Conservation (phyloP, 2,113 vertebrate species). For the Mus pahari region DNA sequence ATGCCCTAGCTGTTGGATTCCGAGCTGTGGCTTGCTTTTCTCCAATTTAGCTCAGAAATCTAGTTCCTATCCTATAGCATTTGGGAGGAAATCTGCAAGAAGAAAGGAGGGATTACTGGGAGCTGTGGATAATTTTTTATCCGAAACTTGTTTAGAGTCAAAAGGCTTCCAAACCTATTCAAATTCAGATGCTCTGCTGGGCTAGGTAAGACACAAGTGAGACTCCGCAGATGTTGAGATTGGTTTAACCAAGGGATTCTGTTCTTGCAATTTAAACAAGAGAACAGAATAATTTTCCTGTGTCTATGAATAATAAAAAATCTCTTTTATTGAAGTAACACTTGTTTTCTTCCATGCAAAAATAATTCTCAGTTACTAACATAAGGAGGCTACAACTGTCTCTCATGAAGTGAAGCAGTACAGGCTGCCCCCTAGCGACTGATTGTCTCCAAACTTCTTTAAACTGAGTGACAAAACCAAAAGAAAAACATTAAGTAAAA, state of each 20-base stretch:
- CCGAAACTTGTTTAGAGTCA: constrained; percentile 66
- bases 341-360: constrained; percentile 71
- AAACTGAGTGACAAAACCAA: constrained; percentile 20
- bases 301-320: constrained; percentile 63
- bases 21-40: constrained; percentile 68
- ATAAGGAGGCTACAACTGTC: constrained; percentile 64
- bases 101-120: constrained; percentile 63
- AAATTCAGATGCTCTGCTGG: constrained; percentile 53
- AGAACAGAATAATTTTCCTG: constrained; percentile 65
- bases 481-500: background rate
- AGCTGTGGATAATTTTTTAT: constrained; percentile 74
- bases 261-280: constrained; percentile 58
- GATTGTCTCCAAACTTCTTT: constrained; percentile 16
- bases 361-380: constrained; percentile 71
- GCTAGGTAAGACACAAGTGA: constrained; percentile 49
- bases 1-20: constrained; percentile 72
- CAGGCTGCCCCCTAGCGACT: constrained; percentile 82
- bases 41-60: constrained; percentile 62
- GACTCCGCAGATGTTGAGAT: constrained; percentile 34
- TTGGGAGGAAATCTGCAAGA: constrained; percentile 62
- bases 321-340: constrained; percentile 70
- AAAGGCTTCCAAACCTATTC: constrained; percentile 61
- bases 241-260: constrained; percentile 62
- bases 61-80: constrained; percentile 37
- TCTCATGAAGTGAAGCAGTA: constrained; percentile 67